Base-by-base conservation (phyloP, 2,888 invertebrate genomes). In the Oscheius onirici region DNA sequence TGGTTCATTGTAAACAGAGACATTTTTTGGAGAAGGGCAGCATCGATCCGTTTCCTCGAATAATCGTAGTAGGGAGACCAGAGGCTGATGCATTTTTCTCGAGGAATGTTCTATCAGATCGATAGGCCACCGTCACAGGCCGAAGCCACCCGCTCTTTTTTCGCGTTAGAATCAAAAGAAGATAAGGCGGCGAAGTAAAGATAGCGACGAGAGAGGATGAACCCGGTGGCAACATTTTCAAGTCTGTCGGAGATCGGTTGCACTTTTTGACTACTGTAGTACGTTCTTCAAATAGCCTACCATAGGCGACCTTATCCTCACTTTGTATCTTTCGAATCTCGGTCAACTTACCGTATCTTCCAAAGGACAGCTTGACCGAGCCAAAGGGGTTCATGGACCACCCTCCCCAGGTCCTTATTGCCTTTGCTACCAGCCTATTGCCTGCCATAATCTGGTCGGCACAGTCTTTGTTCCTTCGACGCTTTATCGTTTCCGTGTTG, bases 141-240 rank as follows among this genome's bases (percentile, higher is more conserved):
- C 63, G 63, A 34, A 34, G 8, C 63, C 63, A 63, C 63, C 63
- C 63, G 58, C 58, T 58, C 63, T 63, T 63, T 63, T 63, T 63
- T 63, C 63, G 63, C 34, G 28, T 63, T 63, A 63, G 63, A 63
- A 49, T 28, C 20, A 15, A 17, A 22, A 20, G 24, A 44, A 46
- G 63, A 63, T 46, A 49, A 49, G 63, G 46, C 24, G n/a, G 22
- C 17, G 24, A 20, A 22, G 22, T 49, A 34, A 34, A 41, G 58
- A 58, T 41, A 22, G 22, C 22, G 34, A 3, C 34, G 5, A 58
- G 58, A 41, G 17, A 46, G 26, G 63, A 49, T n/a, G 28, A 49
- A 46, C 46, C 63, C 49, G 63, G 63, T 63, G 63, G 63, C 63
- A 63, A 63, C 63, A 63, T 49, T 63, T 34, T 8, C 41, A n/a